These are phyloP conservation scores for Nezara viridula DNA, from an alignment of 2,888 invertebrate species.

Conservation along the genomic window DNA sequence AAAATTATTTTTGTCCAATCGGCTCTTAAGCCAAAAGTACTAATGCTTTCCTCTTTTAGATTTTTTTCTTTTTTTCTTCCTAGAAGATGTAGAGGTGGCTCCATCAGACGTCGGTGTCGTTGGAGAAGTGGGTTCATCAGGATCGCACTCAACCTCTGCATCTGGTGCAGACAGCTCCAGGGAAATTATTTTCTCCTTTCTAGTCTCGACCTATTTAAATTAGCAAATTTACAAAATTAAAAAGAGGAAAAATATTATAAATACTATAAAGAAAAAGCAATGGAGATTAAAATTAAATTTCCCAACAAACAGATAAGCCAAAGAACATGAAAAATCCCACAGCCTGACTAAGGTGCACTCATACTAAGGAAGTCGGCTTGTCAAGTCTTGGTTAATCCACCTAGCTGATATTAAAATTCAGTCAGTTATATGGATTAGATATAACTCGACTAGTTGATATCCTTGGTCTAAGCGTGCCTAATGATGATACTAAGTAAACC, in stretches of 20 bases:
- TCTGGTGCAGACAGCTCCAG: conserved; percentile 83
- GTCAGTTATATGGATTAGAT: too few species aligned
- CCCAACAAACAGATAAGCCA: background rate
- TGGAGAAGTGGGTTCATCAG: conserved; percentile 71
- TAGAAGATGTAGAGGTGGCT: conserved; percentile 70
- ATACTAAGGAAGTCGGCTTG: too few species aligned
- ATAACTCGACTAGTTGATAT: too few species aligned
- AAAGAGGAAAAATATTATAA: background rate
- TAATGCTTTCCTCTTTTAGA: conserved; percentile 72
- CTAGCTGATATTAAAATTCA: too few species aligned
- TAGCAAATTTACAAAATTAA: background rate
- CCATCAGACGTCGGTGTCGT: conserved; percentile 74
- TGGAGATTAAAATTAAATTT: background rate
- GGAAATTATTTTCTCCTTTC: conserved; percentile 92
- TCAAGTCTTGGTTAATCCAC: too few species aligned
- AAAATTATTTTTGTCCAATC: conserved; percentile 14
- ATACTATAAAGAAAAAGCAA: background rate
- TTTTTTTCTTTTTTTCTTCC: conserved; percentile 72
- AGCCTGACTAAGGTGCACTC: background rate
- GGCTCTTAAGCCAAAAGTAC: background rate
- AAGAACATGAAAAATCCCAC: background rate
- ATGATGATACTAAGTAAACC: too few species aligned
- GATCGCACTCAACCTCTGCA: conserved; percentile 70
- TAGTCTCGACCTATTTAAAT: conserved; percentile 84
- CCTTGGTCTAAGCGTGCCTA: too few species aligned